Evolutionary conservation across 2,113 vertebrate genomes (phyloP).

Genomic region (Octodon degus): DNA sequence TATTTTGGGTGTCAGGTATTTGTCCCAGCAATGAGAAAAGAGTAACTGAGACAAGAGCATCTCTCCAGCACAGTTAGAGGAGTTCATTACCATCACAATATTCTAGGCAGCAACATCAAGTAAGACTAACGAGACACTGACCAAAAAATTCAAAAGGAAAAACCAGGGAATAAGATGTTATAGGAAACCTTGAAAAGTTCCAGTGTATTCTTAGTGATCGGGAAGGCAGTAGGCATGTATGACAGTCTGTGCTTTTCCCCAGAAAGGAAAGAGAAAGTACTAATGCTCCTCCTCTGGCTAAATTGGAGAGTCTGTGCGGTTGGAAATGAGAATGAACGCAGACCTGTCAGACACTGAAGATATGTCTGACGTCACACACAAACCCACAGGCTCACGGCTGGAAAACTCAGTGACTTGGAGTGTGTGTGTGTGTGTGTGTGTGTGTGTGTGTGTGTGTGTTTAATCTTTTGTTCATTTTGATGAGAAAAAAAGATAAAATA

Average conservation of each 20-base stretch:
- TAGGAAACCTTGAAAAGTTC: background rate
- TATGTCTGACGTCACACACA: background rate
- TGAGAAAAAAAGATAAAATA: no score
- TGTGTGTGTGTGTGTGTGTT: no score
- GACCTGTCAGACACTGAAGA: background rate
- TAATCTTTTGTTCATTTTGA: no score
- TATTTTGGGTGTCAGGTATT: no score
- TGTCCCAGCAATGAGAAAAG: no score
- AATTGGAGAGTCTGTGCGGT: background rate
- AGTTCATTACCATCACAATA: background rate
- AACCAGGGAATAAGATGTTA: background rate
- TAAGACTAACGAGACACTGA: background rate
- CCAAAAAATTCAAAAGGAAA: background rate
- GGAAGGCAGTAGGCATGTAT: background rate
- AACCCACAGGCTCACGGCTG: background rate
- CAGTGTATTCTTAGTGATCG: background rate
- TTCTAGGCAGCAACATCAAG: background rate
- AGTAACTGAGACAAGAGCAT: background rate
- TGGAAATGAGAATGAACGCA: background rate
- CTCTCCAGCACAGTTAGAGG: background rate
- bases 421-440: background rate
- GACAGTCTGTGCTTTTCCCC: background rate
- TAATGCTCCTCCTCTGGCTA: background rate
- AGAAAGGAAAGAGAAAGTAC: background rate
- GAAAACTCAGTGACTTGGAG: background rate